Evolutionary conservation across 2,888 invertebrate genomes (phyloP).

Genomic region (Leucania comma): DNA sequence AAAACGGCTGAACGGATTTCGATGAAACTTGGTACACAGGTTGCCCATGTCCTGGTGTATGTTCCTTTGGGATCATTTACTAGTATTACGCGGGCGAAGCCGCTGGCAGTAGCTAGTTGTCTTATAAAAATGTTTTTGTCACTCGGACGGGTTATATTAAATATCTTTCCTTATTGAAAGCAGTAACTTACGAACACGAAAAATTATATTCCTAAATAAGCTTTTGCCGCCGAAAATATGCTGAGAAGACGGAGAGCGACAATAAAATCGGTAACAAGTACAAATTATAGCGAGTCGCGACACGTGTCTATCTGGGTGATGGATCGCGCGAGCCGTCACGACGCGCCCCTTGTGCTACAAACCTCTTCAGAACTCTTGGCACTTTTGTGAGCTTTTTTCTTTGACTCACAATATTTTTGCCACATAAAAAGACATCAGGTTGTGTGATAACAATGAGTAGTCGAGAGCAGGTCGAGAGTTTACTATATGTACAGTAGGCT

Average conservation of each 20-base stretch:
- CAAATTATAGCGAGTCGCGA: slow-evolving; percentile 40
- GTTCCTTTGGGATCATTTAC: too few species aligned
- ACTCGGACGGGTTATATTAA: not conserved
- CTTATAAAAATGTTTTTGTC: not conserved
- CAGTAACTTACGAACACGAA: not conserved
- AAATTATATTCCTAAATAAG: slow-evolving; percentile 24
- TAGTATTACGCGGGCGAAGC: too few species aligned
- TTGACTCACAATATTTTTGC: slow-evolving; percentile 1
- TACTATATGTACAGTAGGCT: too few species aligned
- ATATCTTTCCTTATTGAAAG: slow-evolving; percentile 10
- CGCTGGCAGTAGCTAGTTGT: too few species aligned
- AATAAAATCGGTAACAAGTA: slow-evolving; percentile 53
- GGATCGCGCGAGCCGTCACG: slow-evolving; percentile 33
- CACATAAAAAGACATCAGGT: not conserved
- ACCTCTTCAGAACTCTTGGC: slow-evolving; percentile 22
- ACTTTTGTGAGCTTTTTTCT: slow-evolving; percentile 12
- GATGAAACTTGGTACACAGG: too few species aligned
- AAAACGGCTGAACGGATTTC: too few species aligned
- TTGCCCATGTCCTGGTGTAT: too few species aligned
- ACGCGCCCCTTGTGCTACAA: slow-evolving; percentile 2
- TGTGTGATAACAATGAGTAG: too few species aligned
- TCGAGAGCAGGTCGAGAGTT: too few species aligned
- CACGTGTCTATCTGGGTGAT: slow-evolving; percentile 52
- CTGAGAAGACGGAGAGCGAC: slow-evolving; percentile 37
- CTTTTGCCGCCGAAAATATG: slow-evolving; percentile 7